Conservation (phyloP, 1,140 invertebrate species). For the Drosophila varians region DNA sequence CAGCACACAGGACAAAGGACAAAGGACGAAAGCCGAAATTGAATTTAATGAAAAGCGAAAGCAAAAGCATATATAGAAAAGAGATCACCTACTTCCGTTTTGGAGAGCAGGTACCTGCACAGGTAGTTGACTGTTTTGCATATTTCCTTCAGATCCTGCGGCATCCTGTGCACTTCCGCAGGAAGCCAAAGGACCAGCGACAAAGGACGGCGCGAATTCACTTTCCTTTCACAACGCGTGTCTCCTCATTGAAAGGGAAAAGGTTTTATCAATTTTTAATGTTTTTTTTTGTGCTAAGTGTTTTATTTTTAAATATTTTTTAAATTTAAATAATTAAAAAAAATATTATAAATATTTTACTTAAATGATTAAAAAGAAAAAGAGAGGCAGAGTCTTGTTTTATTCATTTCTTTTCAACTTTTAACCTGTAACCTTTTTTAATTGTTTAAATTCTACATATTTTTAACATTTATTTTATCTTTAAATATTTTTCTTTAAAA, state of each 20-base stretch:
- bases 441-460: too few relatives aligned
- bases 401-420: too few relatives aligned
- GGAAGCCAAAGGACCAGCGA: slow-evolving; percentile 1
- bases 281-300: too few relatives aligned
- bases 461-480: too few relatives aligned
- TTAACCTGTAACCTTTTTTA: too few relatives aligned
- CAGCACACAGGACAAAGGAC: too few relatives aligned
- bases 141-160: slow-evolving; percentile 15
- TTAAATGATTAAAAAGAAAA: too few relatives aligned
- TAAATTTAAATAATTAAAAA: too few relatives aligned
- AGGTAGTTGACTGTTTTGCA: slow-evolving; percentile 11
- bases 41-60: slow-evolving; percentile 79
- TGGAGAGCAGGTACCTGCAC: slow-evolving; percentile 2
- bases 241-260: background rate
- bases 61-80: slow-evolving; percentile 23
- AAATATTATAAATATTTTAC: too few relatives aligned
- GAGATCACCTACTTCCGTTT: slow-evolving; percentile 41
- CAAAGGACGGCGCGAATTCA: slow-evolving; percentile 1
- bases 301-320: too few relatives aligned
- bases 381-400: too few relatives aligned
- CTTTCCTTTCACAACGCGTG: slow-evolving; percentile 11
- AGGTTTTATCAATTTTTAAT: background rate
- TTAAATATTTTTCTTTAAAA: too few relatives aligned
- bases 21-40: slow-evolving; percentile 59
- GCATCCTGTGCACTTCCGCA: slow-evolving; percentile 38